A percentile compares a stretch with the other conserved stretches of the same genome.
Evolutionary conservation across 2,113 vertebrate species (phyloP).

Genomic region (Lepisosteus oculatus): DNA sequence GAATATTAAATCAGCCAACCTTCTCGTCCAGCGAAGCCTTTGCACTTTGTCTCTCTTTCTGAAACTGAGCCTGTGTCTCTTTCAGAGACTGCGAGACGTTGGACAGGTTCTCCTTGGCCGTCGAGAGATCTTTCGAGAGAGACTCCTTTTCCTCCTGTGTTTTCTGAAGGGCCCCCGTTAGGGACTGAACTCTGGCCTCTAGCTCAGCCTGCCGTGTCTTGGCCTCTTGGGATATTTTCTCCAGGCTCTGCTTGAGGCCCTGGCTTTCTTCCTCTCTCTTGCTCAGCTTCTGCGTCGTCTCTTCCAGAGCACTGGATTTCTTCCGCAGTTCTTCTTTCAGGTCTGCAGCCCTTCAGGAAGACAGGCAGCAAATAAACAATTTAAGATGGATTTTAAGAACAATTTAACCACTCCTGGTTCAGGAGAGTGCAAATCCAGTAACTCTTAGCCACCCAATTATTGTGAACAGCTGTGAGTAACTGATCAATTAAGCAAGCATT

Average conservation of each 20-base stretch:
- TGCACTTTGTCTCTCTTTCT: conserved; percentile 79
- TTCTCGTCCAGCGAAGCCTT: conserved; percentile 73
- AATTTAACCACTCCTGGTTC: too few species aligned
- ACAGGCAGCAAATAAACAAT: too few species aligned
- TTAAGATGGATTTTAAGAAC: too few species aligned
- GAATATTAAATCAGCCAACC: conserved; percentile 59
- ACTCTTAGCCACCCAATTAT: too few species aligned
- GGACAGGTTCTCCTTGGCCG: conserved; percentile 71
- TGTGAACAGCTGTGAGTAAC: too few species aligned
- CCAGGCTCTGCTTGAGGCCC: conserved; percentile 69
- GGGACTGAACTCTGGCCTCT: conserved; percentile 63
- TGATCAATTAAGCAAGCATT: too few species aligned
- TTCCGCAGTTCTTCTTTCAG: conserved; percentile 78
- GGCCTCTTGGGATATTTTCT: conserved; percentile 71
- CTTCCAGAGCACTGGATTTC: conserved; percentile 70
- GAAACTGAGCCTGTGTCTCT: conserved; percentile 72
- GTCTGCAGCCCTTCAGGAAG: conserved; percentile 59
- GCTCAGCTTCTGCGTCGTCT: conserved; percentile 66
- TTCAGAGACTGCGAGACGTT: conserved; percentile 74
- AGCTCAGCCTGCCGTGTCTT: conserved; percentile 67
- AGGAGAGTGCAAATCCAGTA: too few species aligned
- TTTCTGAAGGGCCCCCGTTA: conserved; percentile 67
- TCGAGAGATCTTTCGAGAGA: conserved; percentile 71
- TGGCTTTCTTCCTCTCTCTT: conserved; percentile 66
- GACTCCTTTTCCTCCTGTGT: conserved; percentile 69